Percentiles rank a stretch among this genome's conserved stretches.
Evolutionary conservation across 1,140 invertebrate genomes (phyloP).

Genomic region (Drosophila sproati): DNA sequence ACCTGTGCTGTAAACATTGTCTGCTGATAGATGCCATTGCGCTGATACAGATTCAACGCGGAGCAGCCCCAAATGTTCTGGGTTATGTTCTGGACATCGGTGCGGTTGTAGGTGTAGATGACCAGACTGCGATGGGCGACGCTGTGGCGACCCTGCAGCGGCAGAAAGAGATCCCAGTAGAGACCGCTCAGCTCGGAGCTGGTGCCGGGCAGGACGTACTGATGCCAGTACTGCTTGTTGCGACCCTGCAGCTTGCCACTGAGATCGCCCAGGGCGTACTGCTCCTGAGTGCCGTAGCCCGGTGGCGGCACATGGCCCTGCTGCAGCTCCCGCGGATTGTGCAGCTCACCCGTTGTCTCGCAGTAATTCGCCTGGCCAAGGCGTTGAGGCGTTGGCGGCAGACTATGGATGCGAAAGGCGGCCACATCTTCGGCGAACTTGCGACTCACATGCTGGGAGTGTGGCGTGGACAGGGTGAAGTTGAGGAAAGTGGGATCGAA

Average conservation of each 20-base stretch:
- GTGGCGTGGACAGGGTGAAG: slow-evolving; percentile 88
- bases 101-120: slow-evolving; percentile 89
- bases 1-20: slow-evolving; percentile 89
- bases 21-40: slow-evolving; percentile 88
- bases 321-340: slow-evolving; percentile 89
- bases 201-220: slow-evolving; percentile 87
- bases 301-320: slow-evolving; percentile 87
- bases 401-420: slow-evolving; percentile 87
- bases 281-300: slow-evolving; percentile 92
- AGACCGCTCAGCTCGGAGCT: slow-evolving; percentile 89
- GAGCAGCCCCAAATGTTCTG: slow-evolving; percentile 89
- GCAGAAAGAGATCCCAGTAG: slow-evolving; percentile 94
- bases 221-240: slow-evolving; percentile 89
- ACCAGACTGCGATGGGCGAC: slow-evolving; percentile 93
- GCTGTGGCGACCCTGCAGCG: slow-evolving; percentile 92
- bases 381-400: slow-evolving; percentile 87
- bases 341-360: slow-evolving; percentile 88
- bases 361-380: slow-evolving; percentile 86
- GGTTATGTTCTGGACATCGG: slow-evolving; percentile 85
- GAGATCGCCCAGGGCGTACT: slow-evolving; percentile 94
- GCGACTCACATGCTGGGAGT: slow-evolving; percentile 61
- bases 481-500: slow-evolving; percentile 93
- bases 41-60: slow-evolving; percentile 88
- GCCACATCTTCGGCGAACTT: slow-evolving; percentile 86
- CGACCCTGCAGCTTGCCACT: slow-evolving; percentile 93